phyloP scores from a whole-genome alignment of 2,797 vertebrate species.

The Clarias laeviceps region DNA sequence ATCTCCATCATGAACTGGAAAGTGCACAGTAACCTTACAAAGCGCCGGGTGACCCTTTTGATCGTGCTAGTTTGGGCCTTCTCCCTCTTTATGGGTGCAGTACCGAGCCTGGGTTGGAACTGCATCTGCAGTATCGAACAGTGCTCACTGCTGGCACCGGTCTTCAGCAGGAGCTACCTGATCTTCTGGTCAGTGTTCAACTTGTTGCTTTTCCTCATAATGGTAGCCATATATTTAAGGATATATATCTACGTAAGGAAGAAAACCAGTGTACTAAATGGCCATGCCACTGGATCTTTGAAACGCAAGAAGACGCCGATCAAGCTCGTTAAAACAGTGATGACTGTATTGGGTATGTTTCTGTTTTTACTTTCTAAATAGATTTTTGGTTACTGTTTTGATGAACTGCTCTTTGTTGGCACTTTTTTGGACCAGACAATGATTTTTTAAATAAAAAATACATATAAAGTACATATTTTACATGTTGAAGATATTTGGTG shows the following conservation, averaged over 20 bases:
- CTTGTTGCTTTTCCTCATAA: conserved; percentile 88
- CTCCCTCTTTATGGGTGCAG: conserved; percentile 91
- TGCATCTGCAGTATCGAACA: conserved; percentile 86
- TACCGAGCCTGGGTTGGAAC: conserved; percentile 96
- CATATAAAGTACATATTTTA: not conserved
- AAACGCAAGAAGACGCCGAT: conserved; percentile 88
- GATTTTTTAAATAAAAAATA: not conserved
- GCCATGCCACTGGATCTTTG: conserved; percentile 87
- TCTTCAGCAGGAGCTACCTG: conserved; percentile 95
- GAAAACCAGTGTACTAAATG: conserved; percentile 84
- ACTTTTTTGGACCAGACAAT: not conserved
- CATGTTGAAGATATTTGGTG: not conserved
- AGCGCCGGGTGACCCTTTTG: conserved; percentile 89
- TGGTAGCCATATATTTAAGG: conserved; percentile 89
- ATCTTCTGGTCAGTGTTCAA: conserved; percentile 93
- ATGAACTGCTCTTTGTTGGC: not conserved
- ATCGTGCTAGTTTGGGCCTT: conserved; percentile 89
- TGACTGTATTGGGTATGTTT: conserved; percentile 92
- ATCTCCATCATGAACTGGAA: conserved; percentile 92
- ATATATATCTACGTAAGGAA: conserved; percentile 93
- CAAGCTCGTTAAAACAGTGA: conserved; percentile 97
- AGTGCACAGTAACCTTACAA: conserved; percentile 92
- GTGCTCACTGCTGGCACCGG: conserved; percentile 90
- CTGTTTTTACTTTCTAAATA: not conserved
- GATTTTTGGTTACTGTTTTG: not conserved